Percentiles rank a stretch among this genome's conserved stretches.
Conservation (phyloP, 1,140 invertebrate genomes). For the Pachyrhynchus sulphureomaculatus region DNA sequence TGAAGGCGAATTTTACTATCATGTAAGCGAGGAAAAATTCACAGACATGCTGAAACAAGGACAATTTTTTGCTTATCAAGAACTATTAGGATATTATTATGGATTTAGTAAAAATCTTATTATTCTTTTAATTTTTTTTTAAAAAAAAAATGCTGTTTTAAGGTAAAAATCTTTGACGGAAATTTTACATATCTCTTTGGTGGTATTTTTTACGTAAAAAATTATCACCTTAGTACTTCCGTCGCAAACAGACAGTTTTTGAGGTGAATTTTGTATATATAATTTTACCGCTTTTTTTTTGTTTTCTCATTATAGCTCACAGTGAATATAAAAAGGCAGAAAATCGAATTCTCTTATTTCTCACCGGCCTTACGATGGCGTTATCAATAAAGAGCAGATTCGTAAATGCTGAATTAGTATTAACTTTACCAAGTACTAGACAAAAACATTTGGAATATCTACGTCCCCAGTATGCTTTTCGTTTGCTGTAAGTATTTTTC, state of each 20-base stretch:
- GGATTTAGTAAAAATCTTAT: constrained; percentile 32
- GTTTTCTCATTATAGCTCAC: no score
- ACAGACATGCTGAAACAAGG: constrained; percentile 34
- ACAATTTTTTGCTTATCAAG: constrained; percentile 35
- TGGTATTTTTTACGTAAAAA: no score
- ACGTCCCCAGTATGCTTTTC: constrained; percentile 2
- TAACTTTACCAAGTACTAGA: constrained; percentile 7
- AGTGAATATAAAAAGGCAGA: constrained; percentile 13
- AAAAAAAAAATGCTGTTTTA: no score
- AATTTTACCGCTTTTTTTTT: not conserved
- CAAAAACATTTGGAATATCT: not conserved
- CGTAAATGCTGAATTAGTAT: constrained; percentile 15
- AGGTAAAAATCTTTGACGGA: no score
- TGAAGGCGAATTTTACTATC: constrained; percentile 36
- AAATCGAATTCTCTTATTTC: constrained; percentile 9
- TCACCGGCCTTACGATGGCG: constrained; percentile 5
- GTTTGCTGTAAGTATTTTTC: constrained; percentile 1
- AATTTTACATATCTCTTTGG: no score
- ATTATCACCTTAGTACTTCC: no score
- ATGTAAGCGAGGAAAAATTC: constrained; percentile 30
- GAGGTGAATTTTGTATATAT: not conserved
- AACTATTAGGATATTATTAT: constrained; percentile 34
- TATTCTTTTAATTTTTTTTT: not conserved
- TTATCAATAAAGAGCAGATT: constrained; percentile 13
- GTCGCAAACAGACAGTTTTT: not conserved